Conservation (phyloP, 2,113 vertebrate genomes). For the Misgurnus mizolepis region DNA sequence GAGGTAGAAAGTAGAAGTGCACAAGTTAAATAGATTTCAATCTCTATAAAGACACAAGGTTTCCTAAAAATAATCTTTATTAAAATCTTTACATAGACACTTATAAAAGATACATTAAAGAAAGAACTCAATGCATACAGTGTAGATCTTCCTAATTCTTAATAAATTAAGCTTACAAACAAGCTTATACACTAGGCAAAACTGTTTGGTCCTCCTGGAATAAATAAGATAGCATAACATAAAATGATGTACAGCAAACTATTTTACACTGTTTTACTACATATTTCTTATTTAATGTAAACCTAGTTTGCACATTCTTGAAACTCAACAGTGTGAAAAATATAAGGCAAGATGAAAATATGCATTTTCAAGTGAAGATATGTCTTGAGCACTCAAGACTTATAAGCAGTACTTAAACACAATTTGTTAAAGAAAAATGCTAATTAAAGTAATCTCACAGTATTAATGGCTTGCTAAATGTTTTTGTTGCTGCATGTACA, state of each 20-base stretch:
- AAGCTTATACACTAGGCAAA: not conserved
- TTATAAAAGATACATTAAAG: not conserved
- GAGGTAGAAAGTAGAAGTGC: not conserved
- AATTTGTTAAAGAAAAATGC: not conserved
- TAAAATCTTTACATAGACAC: not conserved
- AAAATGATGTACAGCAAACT: not conserved
- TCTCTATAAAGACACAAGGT: too few species aligned
- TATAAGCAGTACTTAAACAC: not conserved
- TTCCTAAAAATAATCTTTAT: too few species aligned
- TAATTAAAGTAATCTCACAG: not conserved
- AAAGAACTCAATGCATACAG: not conserved
- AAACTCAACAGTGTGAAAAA: not conserved
- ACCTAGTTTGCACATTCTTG: not conserved
- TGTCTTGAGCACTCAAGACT: too few species aligned
- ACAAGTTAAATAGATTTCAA: not conserved
- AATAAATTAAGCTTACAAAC: not conserved
- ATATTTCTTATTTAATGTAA: not conserved
- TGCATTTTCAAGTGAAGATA: too few species aligned
- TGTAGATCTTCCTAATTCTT: not conserved
- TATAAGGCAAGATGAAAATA: not conserved
- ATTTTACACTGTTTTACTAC: not conserved
- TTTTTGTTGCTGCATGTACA: not conserved
- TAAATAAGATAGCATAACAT: conserved; percentile 9
- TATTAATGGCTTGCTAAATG: conserved; percentile 2
- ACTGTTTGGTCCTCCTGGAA: not conserved